Evolutionary conservation across 2,113 vertebrate species (phyloP), one percentile per base, ranked within the genome.

Genomic region (Rattus rattus): DNA sequence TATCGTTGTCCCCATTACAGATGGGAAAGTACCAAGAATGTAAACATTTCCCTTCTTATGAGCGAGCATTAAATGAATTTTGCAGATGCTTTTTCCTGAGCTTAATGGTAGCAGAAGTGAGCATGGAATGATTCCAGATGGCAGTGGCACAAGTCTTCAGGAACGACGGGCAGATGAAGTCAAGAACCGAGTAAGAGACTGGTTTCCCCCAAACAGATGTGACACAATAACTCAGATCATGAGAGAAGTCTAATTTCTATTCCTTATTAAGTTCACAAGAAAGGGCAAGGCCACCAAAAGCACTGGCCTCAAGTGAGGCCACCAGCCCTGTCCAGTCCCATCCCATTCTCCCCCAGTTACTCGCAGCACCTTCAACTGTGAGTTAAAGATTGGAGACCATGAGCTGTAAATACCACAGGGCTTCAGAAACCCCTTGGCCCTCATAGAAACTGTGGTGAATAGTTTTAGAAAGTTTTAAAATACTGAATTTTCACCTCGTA

Each of bases 31-130:
- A 63, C 8, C 61, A 33, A 86, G 20, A 49, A 28, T 16, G 22
- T 3, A 67, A 43, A 67, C 16, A 33, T 47, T 20, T 67, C 43
- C 39, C 39, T 49, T 49, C 39, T 67, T 67, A 19, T 33, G 8
- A 67, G 83, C 67, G 3, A 67, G 26, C 83, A 86, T 86, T 86
- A 86, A 86, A 83, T 13, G n/a, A 80, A 83, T 86, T 86, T 86
- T 30, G 33, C 39, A 61, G 19, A n/a, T 61, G 56, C 28, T 47
- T 85, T 33, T 67, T 67, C 5, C 54, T 20, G 70, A 28, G 70
- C 70, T 30, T 61, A 43, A 56, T 4, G 7, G 69, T 20, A 59
- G 70, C 88, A 75, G 54, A 75, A 61, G 13, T 75, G 1, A 1
- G 54, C 16, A 20, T 61, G 54, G 61, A 30, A 30, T 61, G n/a